Percentiles rank a stretch among this genome's conserved stretches.
These are phyloP conservation scores for Hemistola chrysoprasaria DNA, from an alignment of 2,888 invertebrate genomes.

Conservation along the genomic window DNA sequence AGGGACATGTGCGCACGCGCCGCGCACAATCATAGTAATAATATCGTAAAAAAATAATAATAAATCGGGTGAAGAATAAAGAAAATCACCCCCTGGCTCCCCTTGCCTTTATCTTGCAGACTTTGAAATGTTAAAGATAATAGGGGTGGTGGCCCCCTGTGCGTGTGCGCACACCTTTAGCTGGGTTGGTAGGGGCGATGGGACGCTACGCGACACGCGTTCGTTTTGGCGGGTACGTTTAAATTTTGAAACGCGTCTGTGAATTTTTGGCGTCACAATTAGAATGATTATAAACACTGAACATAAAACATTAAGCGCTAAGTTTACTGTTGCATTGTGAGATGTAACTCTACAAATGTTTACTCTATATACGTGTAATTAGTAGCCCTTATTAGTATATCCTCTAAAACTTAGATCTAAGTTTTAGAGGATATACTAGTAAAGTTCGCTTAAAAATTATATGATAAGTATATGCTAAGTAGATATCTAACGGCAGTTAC, in stretches of 20 bases:
- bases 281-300: slow-evolving; percentile 2
- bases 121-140: slow-evolving; percentile 80
- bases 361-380: too few relatives aligned
- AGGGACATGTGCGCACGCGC: slow-evolving; percentile 79
- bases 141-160: slow-evolving; percentile 72
- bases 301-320: too few relatives aligned
- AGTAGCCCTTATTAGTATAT: too few relatives aligned
- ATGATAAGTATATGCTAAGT: too few relatives aligned
- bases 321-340: too few relatives aligned
- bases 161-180: slow-evolving; percentile 75
- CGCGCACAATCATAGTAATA: slow-evolving; percentile 77
- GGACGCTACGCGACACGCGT: slow-evolving; percentile 46
- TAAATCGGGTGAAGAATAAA: slow-evolving; percentile 82
- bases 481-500: too few relatives aligned
- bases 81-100: slow-evolving; percentile 77
- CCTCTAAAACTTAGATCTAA: too few relatives aligned
- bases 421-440: too few relatives aligned
- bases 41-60: slow-evolving; percentile 82
- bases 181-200: slow-evolving; percentile 60
- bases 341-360: too few relatives aligned
- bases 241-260: slow-evolving; percentile 55
- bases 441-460: too few relatives aligned
- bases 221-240: slow-evolving; percentile 68
- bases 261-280: slow-evolving; percentile 16
- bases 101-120: slow-evolving; percentile 82